phyloP scores from a whole-genome alignment of 2,888 invertebrate species.

The Polylopha cassiicola region DNA sequence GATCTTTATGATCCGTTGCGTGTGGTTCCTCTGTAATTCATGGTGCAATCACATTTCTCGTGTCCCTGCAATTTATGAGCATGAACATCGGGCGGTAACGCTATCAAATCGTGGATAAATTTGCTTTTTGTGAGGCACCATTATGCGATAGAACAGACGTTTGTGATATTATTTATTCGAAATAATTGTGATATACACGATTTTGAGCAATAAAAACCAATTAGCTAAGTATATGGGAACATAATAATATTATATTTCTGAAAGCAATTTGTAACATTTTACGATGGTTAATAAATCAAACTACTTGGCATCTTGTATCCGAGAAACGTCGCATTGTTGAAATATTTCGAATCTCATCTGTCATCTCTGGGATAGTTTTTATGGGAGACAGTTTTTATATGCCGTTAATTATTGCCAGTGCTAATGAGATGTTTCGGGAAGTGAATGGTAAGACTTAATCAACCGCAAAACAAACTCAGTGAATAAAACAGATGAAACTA shows the following conservation, averaged over 20 bases:
- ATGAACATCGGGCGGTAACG: slow-evolving; percentile 41
- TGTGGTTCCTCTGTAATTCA: slow-evolving; percentile 59
- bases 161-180: slow-evolving; percentile 14
- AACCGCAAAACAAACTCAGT: slow-evolving; percentile 14
- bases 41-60: slow-evolving; percentile 56
- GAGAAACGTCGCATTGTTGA: slow-evolving; percentile 65
- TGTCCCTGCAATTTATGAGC: slow-evolving; percentile 55
- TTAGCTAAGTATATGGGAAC: slow-evolving; percentile 22
- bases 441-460: slow-evolving; percentile 24
- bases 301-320: slow-evolving; percentile 62
- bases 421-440: slow-evolving; percentile 54
- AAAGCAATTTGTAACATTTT: slow-evolving; percentile 68
- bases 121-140: slow-evolving; percentile 36
- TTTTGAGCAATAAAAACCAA: slow-evolving; percentile 25
- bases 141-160: slow-evolving; percentile 9
- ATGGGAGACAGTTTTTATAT: slow-evolving; percentile 46
- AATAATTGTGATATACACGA: slow-evolving; percentile 33
- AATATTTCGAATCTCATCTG: slow-evolving; percentile 70
- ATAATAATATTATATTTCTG: slow-evolving; percentile 48
- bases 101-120: slow-evolving; percentile 38
- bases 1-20: slow-evolving; percentile 66
- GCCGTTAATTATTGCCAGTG: slow-evolving; percentile 42
- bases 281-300: slow-evolving; percentile 61
- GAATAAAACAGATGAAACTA: too few relatives aligned
- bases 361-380: slow-evolving; percentile 63